Base-by-base conservation (phyloP, 1,140 invertebrate genomes). In the Hylaeus anthracinus region DNA sequence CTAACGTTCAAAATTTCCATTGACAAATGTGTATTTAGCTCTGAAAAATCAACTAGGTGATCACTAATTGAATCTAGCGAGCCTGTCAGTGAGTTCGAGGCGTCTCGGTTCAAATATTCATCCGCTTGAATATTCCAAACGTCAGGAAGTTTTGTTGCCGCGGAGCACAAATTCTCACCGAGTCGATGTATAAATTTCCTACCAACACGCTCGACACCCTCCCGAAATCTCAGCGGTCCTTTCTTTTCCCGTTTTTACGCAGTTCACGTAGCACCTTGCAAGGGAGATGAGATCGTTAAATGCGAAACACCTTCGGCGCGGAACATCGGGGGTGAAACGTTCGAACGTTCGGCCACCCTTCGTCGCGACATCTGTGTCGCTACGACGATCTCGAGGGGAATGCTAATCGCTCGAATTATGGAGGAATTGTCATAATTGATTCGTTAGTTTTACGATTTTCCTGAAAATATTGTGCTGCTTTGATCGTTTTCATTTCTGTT, bases 11-110 rank as follows among this genome's bases (percentile, higher is more conserved):
- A 48, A 60, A 58, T 39, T 5, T 43, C 2, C 69, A 39, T 26
- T 70, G 60, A 70, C 45, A n/a, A 70, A 65, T 77, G 45, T 65
- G 43, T 70, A n/a, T 65, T 77, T 70, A 69, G 41, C 65, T 26
- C 26, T 5, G 65, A 26, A 61, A 70, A 77, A 61, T 77, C 10
- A 61, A 60, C 43, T 12, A 55, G 5, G 70, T 43, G 14, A 61
- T 61, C 41, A 14, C 12, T 70, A 70, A 70, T 77, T 77, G 61
- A 70, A 51, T 12, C 43, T 10, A 9, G 39, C 39, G 1, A 1
- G 8, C 12, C 1, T 43, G 60, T 5, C 48, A 6, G 14, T 15
- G 12, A 5, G n/a, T 15, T 15, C n/a, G 48, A 14, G 39, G 1
- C 14, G 3, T 15, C 14, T 15, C 37, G 63, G 5, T 26, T 6